Evolutionary conservation across 2,888 invertebrate genomes (phyloP).

Genomic region (Parapristionchus giblindavisi): DNA sequence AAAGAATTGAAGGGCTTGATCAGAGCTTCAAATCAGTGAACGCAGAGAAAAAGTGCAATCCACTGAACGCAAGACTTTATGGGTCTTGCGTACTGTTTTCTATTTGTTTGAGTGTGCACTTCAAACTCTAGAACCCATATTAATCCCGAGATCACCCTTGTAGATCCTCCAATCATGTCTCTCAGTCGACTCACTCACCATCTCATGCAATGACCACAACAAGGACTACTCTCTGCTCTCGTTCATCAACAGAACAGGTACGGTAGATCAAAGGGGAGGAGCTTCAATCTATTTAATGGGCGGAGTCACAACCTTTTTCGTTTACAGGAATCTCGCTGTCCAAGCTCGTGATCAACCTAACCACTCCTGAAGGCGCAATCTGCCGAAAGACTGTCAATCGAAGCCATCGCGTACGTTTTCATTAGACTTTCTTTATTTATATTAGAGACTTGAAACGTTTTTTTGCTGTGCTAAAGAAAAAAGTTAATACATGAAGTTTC

Average conservation of each 20-base stretch:
- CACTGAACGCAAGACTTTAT: no score
- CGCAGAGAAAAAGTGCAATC: no score
- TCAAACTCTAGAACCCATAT: neutral
- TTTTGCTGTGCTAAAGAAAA: no score
- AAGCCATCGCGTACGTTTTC: conserved; percentile 1
- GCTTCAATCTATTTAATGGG: neutral
- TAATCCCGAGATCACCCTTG: neutral
- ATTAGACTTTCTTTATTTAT: no score
- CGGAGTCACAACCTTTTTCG: neutral
- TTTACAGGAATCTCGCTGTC: conserved; percentile 22
- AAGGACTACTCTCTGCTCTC: neutral
- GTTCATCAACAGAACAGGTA: conserved; percentile 2
- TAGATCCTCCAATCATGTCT: neutral
- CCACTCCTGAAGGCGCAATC: neutral
- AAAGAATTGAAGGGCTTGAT: no score
- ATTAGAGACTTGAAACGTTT: no score
- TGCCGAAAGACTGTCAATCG: conserved; percentile 6
- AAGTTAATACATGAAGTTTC: no score
- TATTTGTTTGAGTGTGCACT: no score
- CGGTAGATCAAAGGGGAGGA: neutral
- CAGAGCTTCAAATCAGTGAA: no score
- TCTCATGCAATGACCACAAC: conserved; percentile 12
- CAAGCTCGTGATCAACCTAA: conserved; percentile 27
- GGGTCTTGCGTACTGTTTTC: no score
- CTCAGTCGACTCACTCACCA: conserved; percentile 20